A percentile compares a stretch with the other conserved stretches of the same genome.
phyloP scores from a whole-genome alignment of 2,113 vertebrate genomes.

The Eretmochelys imbricata region DNA sequence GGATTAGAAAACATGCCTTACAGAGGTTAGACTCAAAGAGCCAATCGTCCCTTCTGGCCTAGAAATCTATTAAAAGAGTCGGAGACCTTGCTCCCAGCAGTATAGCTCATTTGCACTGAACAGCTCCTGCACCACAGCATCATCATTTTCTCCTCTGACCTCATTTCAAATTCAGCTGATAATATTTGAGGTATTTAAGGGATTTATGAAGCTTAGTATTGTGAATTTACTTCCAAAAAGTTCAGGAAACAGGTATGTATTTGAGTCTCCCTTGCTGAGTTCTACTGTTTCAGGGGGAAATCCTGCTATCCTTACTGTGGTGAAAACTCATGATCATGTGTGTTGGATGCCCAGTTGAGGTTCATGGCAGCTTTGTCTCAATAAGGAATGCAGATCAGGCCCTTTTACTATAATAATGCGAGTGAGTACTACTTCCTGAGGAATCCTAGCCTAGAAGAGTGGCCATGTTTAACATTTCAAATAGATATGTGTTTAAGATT shows the following conservation, averaged over 20 bases:
- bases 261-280: neutral
- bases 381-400: too few species aligned
- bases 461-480: neutral
- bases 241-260: neutral
- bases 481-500: neutral
- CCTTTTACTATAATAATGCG: neutral
- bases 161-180: neutral
- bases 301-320: neutral
- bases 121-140: neutral
- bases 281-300: neutral
- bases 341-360: neutral
- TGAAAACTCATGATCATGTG: neutral
- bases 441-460: neutral
- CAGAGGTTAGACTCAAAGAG: neutral
- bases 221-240: neutral
- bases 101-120: neutral
- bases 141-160: neutral
- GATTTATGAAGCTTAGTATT: fast-evolving
- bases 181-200: neutral
- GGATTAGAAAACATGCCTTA: neutral
- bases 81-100: neutral
- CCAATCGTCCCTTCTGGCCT: neutral
- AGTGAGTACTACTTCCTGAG: neutral
- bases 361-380: neutral
- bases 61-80: neutral